A percentile compares a stretch with the other conserved stretches of the same genome.
phyloP scores from a whole-genome alignment of 2,797 vertebrate genomes.

The Amniataba percoides region DNA sequence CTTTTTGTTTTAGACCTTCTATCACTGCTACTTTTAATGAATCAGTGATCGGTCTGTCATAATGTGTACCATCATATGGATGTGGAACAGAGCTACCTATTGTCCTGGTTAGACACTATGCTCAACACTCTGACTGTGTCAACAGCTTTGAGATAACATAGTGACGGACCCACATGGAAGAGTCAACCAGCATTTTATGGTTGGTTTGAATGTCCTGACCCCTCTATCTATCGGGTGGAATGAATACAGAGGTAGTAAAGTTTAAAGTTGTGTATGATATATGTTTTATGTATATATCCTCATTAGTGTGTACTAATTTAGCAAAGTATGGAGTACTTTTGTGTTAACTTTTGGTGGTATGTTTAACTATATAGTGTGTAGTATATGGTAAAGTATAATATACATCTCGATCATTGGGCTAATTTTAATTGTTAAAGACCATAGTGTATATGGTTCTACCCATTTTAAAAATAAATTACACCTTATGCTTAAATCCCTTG shows the following conservation, averaged over 20 bases:
- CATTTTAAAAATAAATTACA: conserved; percentile 1
- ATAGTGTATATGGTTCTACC: background rate
- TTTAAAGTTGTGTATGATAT: conserved; percentile 18
- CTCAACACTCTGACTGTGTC: conserved; percentile 60
- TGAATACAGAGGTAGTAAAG: conserved; percentile 30
- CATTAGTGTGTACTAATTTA: background rate
- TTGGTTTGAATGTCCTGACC: conserved; percentile 48
- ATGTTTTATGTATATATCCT: conserved; percentile 1
- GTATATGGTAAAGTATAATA: too few species aligned
- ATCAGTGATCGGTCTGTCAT: conserved; percentile 35
- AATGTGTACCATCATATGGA: conserved; percentile 34
- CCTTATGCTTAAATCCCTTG: conserved; percentile 7
- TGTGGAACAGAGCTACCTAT: conserved; percentile 55
- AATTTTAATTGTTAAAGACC: background rate
- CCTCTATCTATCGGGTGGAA: conserved; percentile 19
- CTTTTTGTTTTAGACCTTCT: background rate
- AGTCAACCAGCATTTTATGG: conserved; percentile 58
- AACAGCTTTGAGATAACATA: conserved; percentile 66
- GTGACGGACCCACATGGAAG: conserved; percentile 71
- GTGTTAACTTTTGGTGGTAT: background rate
- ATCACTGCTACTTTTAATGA: conserved; percentile 6
- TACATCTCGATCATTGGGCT: background rate
- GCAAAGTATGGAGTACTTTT: background rate
- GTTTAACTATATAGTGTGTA: background rate
- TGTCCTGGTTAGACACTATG: conserved; percentile 49